Base-by-base conservation (phyloP, 2,888 invertebrate species). In the Agonopterix arenella region DNA sequence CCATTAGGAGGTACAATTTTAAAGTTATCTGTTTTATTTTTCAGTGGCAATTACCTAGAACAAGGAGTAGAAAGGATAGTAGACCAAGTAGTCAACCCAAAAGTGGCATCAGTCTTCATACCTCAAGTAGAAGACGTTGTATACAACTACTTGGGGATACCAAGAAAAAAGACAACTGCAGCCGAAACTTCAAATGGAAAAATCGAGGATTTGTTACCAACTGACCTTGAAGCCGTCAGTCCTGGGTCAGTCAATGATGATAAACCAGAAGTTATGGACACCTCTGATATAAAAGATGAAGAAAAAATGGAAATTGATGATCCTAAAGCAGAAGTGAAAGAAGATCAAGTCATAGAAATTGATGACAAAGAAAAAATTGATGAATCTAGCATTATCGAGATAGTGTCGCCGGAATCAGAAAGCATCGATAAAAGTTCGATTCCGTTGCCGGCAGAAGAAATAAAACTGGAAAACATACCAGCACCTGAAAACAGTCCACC, bases 61-160 rank as follows among this genome's bases (percentile, higher is more conserved):
- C 94, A 93, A 60, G 98, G 98, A 8, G 96, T 98, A 2, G 97
- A 98, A 76, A 92, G 97, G 59, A 97, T 98, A 56, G 97, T 98
- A 0, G 97, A 98, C 73, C 98, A 98, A 90, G 97, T 98, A 0
- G 97, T 98, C 0, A 97, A 97, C 78, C 97, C 97, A 0, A 98
- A 98, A 89, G 95, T 98, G 7, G 93, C 93, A 56, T 92, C 95
- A 2, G 93, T 96, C 9, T 97, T 98, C 74, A 93, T 96, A 70
- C 96, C 97, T 0, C 94, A 96, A 90, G 95, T 98, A 8, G 97
- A 97, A 79, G 96, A 97, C 65, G 93, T 97, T 11, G 95, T 97
- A 0, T 97, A 97, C 71, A 95, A 94, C 74, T 95, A 93, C 76
- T 83, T 98, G 44, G 97, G 97, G 0, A 91, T 97, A 47, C 92